Evolutionary conservation across 2,888 invertebrate genomes (phyloP), one percentile per base, ranked within the genome.

Genomic region (Buathra laborator): DNA sequence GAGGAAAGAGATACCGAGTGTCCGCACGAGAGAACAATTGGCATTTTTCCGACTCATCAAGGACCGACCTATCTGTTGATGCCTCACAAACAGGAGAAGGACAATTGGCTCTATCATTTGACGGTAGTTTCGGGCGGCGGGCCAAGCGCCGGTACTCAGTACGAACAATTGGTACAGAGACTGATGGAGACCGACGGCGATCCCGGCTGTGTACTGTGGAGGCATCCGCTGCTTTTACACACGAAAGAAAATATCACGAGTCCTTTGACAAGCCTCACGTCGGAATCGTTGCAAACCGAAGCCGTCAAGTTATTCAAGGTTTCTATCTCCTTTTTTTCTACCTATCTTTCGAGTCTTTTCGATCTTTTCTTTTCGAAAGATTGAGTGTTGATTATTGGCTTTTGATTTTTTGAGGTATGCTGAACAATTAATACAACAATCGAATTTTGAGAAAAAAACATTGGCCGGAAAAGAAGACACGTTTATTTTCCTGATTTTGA

Each of bases 151-250:
- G 99, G 99, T 71, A 99, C 99, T 0, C 98, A 99, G 93, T 99
- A 98, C 93, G 99, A 99, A 93, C 98, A 99, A 92, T 95, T 99
- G 16, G 96, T 99, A 62, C 98, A 99, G 94, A 98, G 98, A 94
- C 95, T 99, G 46, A 99, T 99, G 99, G 98, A 99, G 94, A 98
- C 97, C 53, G 98, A 99, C 91, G 99, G 98, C 0, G 98, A 99
- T 94, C 96, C 98, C 14, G 97, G 97, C 94, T 98, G 98, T 94
- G 98, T 98, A 72, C 95, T 98, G 84, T 99, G 99, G 99, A 96
- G 98, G 93, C 98, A 99, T 95, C 99, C 99, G 1, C 96, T 97
- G 74, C 94, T 99, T 86, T 94, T 99, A 44, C 98, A 99, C 94
- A 97, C 97, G 67, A 99, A 99, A 94, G 99, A 99, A 90, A 97